Percentiles rank a stretch among this genome's conserved stretches.
Evolutionary conservation across 2,113 vertebrate species (phyloP).

Genomic region (Centropus bengalensis): DNA sequence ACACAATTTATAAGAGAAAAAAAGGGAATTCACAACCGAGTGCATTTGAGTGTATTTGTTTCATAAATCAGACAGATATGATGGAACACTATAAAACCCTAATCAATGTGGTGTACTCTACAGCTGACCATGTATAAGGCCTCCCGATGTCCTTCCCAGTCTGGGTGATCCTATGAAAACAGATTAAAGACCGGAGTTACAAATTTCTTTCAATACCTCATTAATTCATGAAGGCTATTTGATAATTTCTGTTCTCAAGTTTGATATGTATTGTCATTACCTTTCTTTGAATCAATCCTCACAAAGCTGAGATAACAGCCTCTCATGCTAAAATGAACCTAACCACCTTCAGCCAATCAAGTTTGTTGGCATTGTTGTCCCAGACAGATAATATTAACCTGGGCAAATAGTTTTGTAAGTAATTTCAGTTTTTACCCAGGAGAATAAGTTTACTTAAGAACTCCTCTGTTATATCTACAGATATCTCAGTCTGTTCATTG

Average conservation of each 20-base stretch:
- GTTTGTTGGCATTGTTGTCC: rapidly evolving
- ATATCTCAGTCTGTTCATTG: not conserved
- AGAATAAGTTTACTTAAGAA: not conserved
- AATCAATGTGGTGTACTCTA: not conserved
- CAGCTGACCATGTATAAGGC: not conserved
- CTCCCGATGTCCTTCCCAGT: not conserved
- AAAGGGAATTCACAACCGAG: not conserved
- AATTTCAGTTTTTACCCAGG: not conserved
- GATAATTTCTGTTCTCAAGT: not conserved
- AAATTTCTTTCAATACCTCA: not conserved
- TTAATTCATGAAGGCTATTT: not conserved
- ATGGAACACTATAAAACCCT: not conserved
- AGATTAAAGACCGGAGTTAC: not conserved
- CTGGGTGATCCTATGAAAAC: not conserved
- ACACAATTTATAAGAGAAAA: not conserved
- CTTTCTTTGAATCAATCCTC: not conserved
- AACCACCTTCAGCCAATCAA: not conserved
- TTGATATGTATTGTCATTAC: not conserved
- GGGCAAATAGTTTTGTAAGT: not conserved
- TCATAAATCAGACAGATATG: not conserved
- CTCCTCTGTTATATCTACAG: not conserved
- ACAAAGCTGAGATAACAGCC: not conserved
- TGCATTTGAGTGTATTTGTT: not conserved
- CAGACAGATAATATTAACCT: not conserved
- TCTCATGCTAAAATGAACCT: not conserved